Evolutionary conservation across 2,797 vertebrate species (phyloP).

Genomic region (Enteromius afrohamiltoni): DNA sequence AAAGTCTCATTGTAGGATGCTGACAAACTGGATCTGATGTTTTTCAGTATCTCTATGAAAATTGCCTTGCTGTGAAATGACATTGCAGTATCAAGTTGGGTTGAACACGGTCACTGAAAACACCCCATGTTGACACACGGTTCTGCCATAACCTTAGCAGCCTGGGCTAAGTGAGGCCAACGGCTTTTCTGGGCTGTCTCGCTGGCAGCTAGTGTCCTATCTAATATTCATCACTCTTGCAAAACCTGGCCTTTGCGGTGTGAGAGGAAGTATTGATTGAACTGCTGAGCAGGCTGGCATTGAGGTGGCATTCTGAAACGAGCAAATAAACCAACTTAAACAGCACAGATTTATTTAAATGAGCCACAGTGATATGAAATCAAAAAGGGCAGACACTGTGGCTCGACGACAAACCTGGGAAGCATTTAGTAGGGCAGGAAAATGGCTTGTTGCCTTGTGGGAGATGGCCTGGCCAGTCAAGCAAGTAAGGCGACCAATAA

Average conservation of each 20-base stretch:
- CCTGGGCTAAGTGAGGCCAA: conserved; percentile 55
- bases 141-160: conserved; percentile 64
- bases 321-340: conserved; percentile 33
- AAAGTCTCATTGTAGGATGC: conserved; percentile 3
- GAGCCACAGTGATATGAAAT: conserved; percentile 34
- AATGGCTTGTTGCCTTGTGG: conserved; percentile 41
- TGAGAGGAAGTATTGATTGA: conserved; percentile 34
- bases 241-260: conserved; percentile 17
- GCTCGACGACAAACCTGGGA: conserved; percentile 16
- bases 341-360: conserved; percentile 30
- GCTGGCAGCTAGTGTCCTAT: conserved; percentile 67
- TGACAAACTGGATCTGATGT: conserved; percentile 13
- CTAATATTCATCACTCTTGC: conserved; percentile 69
- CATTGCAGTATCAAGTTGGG: conserved; percentile 46
- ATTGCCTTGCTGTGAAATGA: conserved; percentile 16
- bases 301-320: conserved; percentile 28
- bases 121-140: conserved; percentile 50
- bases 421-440: conserved; percentile 19
- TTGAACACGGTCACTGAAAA: conserved; percentile 54
- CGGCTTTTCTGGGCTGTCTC: conserved; percentile 40
- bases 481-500: conserved; percentile 40
- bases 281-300: conserved; percentile 41
- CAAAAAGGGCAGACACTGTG: conserved; percentile 15
- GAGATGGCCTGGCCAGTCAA: conserved; percentile 48
- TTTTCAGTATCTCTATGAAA: conserved; percentile 28